These are phyloP conservation scores for Harpagoxenus sublaevis DNA, from an alignment of 2,888 invertebrate species.

Conservation along the genomic window DNA sequence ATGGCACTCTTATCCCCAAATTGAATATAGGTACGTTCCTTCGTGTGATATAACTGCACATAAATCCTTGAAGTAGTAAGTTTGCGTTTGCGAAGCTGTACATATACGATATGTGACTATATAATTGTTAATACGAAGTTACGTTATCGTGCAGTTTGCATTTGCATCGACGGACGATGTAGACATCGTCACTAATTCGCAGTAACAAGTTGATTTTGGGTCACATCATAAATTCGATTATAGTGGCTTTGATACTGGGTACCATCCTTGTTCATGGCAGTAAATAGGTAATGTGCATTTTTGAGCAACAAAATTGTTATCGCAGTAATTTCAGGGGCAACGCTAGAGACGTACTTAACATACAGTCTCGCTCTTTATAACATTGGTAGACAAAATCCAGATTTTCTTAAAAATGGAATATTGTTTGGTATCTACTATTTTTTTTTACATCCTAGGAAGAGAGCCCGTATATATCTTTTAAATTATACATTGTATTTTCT, in stretches of 20 bases:
- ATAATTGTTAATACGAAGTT: conserved; percentile 31
- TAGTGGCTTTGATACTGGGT: conserved; percentile 16
- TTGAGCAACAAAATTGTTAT: conserved; percentile 74
- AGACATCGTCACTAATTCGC: background rate
- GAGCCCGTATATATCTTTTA: background rate
- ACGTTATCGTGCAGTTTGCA: conserved; percentile 32
- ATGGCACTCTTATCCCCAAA: conserved; percentile 46
- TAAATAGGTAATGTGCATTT: conserved; percentile 72
- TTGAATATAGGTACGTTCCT: conserved; percentile 27
- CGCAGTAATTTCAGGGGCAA: conserved; percentile 25
- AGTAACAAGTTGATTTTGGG: conserved; percentile 23
- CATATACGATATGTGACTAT: conserved; percentile 52
- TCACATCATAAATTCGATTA: conserved; percentile 34
- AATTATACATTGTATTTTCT: conserved; percentile 33
- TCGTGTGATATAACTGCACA: background rate
- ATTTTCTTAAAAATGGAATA: conserved; percentile 18
- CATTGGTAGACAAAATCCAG: conserved; percentile 5
- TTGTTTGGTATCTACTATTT: background rate
- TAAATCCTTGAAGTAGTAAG: background rate
- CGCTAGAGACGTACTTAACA: conserved; percentile 7
- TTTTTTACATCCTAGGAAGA: background rate
- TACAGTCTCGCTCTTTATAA: conserved; percentile 17
- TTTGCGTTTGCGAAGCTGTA: conserved; percentile 43
- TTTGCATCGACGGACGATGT: background rate
- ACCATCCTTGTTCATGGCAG: conserved; percentile 73